Evolutionary conservation across 1,140 invertebrate genomes (phyloP).

Genomic region (Phymastichus coffea): DNA sequence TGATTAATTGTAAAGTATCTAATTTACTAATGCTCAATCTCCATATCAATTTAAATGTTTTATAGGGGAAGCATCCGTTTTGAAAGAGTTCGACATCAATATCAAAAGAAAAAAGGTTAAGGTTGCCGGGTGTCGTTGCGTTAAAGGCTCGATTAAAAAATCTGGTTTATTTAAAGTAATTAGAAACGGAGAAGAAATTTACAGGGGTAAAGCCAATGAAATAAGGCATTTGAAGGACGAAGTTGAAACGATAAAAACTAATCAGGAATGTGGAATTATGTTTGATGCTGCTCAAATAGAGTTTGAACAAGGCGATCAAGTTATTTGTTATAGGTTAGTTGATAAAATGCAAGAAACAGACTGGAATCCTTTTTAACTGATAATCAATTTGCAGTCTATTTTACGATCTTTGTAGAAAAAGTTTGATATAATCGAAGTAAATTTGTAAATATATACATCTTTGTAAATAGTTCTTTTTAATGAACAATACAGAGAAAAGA

Average conservation of each 20-base stretch:
- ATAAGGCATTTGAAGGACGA: slow-evolving; percentile 90
- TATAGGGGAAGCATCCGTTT: slow-evolving; percentile 81
- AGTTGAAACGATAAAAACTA: slow-evolving; percentile 79
- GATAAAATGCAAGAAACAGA: slow-evolving; percentile 65
- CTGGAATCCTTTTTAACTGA: slow-evolving; percentile 77
- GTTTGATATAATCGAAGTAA: neutral
- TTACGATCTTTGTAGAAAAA: neutral
- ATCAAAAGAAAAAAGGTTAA: slow-evolving; percentile 80
- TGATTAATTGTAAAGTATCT: slow-evolving; percentile 13
- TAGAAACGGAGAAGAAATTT: slow-evolving; percentile 70
- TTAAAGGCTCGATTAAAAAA: slow-evolving; percentile 75
- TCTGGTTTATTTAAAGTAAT: slow-evolving; percentile 68
- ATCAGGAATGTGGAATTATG: slow-evolving; percentile 84
- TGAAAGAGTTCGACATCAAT: slow-evolving; percentile 81
- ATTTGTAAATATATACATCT: neutral
- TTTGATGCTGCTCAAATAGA: slow-evolving; percentile 66
- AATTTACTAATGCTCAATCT: too few relatives aligned
- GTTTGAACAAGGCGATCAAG: slow-evolving; percentile 74
- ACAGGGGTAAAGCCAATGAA: slow-evolving; percentile 74
- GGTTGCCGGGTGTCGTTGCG: slow-evolving; percentile 86
- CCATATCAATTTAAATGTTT: neutral
- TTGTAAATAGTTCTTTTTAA: neutral
- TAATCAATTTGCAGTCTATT: neutral
- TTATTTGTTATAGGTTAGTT: slow-evolving; percentile 74
- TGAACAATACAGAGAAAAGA: too few relatives aligned